These are phyloP conservation scores for Allolobophora icterica DNA, from an alignment of 2,888 invertebrate genomes.

Conservation along the genomic window DNA sequence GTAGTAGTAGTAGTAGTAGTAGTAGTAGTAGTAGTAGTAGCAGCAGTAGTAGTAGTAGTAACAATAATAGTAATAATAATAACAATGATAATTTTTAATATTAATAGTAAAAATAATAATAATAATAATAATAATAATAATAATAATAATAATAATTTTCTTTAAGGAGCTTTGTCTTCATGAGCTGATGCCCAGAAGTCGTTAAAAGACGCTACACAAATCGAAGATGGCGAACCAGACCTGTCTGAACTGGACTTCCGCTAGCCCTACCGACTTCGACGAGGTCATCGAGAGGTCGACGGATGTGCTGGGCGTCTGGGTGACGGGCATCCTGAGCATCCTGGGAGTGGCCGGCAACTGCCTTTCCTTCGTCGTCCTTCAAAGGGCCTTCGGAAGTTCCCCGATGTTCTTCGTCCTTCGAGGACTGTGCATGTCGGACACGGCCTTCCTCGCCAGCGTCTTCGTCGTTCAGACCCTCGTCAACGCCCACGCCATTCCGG, in stretches of 20 bases:
- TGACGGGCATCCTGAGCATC: conserved; percentile 45
- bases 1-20: too few species aligned
- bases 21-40: too few species aligned
- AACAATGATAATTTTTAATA: too few species aligned
- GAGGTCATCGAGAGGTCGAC: conserved; percentile 32
- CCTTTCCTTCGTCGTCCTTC: conserved; percentile 47
- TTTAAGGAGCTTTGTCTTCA: background rate
- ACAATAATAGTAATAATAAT: too few species aligned
- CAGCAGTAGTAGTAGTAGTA: too few species aligned
- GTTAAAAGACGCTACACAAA: background rate
- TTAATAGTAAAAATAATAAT: too few species aligned
- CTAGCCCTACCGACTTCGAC: background rate
- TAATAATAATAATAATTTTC: background rate
- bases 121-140: too few species aligned
- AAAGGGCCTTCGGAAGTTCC: conserved; percentile 43
- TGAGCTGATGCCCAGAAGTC: background rate
- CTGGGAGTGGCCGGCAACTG: conserved; percentile 47
- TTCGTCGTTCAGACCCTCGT: conserved; percentile 47
- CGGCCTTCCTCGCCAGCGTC: conserved; percentile 46
- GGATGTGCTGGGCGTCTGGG: conserved; percentile 47
- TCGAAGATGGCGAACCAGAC: background rate
- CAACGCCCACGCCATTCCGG: conserved; percentile 41
- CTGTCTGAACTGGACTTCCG: background rate
- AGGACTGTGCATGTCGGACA: conserved; percentile 48
- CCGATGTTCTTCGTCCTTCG: conserved; percentile 49